These are phyloP conservation scores for Drosophila sordidula DNA, from an alignment of 2,888 invertebrate genomes.

Conservation along the genomic window DNA sequence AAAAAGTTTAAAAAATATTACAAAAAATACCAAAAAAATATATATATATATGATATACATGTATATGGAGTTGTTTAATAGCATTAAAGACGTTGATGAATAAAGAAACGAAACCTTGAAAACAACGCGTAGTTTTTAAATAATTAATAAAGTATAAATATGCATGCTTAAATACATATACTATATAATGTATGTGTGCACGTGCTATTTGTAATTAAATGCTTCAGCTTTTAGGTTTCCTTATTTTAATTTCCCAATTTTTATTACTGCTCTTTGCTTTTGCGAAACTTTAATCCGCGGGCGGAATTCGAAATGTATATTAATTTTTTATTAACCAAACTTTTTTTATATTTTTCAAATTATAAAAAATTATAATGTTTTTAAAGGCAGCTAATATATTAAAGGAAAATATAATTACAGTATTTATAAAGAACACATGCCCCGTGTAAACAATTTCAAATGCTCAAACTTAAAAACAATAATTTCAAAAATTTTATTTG, in stretches of 20 bases:
- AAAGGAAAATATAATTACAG: background rate
- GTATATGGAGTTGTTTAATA: constrained; percentile 54
- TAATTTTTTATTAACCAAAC: background rate
- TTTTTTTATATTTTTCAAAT: constrained; percentile 7
- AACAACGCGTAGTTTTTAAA: constrained; percentile 53
- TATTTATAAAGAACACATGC: background rate
- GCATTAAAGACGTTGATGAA: constrained; percentile 62
- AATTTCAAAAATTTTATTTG: background rate
- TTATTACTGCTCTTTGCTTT: background rate
- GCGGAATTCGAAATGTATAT: constrained; percentile 46
- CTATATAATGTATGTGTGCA: constrained; percentile 16
- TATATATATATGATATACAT: constrained; percentile 26
- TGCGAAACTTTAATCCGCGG: constrained; percentile 51
- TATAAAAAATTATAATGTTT: background rate
- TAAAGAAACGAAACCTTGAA: constrained; percentile 13
- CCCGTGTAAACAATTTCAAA: background rate
- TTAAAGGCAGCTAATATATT: background rate
- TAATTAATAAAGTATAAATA: constrained; percentile 31
- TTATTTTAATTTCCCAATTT: background rate
- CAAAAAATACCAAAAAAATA: constrained; percentile 32
- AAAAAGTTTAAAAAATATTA: constrained; percentile 31
- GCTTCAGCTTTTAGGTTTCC: background rate
- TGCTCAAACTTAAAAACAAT: constrained; percentile 16
- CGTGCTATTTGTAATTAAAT: constrained; percentile 29
- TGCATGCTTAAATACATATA: constrained; percentile 13